Evolutionary conservation across 1,140 invertebrate genomes (phyloP), one percentile per base, ranked within the genome.

Genomic region (Aphaenogaster ashmeadi): DNA sequence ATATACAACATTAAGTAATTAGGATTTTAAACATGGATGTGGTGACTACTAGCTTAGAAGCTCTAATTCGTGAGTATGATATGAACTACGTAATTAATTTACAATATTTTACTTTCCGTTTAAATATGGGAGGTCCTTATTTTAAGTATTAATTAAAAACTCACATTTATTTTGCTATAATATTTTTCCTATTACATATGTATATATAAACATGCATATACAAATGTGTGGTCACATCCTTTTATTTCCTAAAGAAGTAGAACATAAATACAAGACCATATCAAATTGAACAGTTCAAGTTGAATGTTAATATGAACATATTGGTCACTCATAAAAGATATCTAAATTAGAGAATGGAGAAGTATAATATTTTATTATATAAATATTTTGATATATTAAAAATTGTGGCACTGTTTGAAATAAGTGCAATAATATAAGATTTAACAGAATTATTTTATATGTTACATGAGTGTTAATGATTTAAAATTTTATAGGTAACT

Each of bases 1-100:
- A 36, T 47, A 75, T 58, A 27, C 38, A 85, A 3, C 13, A 15
- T 58, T 36, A 72, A 79, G 60, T 21, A 21, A 58, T 47, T 78
- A 33, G 13, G 52, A 41, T 44, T 11, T 77, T 89, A 92, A 86
- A 87, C 15, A 95, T 94, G 94, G 93, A 95, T 90, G 93, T 95
- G 58, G 93, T 95, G 44, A 94, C 93, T 9, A 94, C 93, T 33
- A 95, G 94, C 77, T 89, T 94, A 13, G 94, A 95, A 72, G 93
- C 94, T 92, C 88, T 95, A 13, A 94, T 95, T 81, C 94, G 94
- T 95, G 86, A 93, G 93, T 93, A 64, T 67, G 27, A 47, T 60
- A 67, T 11, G 9, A 66, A 6, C 9, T 66, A 36, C 11, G 62
- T 0, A 50, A 44, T 38, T 64, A 0, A 47, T 69, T 80, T 86